Conservation (phyloP, 2,797 vertebrate species). For the Alosa sapidissima region DNA sequence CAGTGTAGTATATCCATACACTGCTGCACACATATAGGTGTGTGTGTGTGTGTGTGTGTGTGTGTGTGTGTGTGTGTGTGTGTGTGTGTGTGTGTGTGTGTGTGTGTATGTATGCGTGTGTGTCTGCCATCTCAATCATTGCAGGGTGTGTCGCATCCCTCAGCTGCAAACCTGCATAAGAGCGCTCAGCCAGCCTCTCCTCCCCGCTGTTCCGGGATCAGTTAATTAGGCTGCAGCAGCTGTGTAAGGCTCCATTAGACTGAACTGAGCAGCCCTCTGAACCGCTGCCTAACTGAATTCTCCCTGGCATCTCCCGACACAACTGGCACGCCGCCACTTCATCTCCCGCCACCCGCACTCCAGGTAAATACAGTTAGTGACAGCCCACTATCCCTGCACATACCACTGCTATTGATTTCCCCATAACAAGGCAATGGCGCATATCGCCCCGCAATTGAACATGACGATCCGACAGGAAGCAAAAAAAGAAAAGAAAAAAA, state of each 20-base stretch:
- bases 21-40: no score
- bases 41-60: background rate
- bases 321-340: background rate
- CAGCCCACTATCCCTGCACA: background rate
- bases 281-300: background rate
- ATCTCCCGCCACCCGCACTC: background rate
- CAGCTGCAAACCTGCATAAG: background rate
- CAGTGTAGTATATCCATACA: no score
- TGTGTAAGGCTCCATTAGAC: constrained; percentile 11
- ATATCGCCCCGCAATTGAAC: background rate
- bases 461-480: background rate
- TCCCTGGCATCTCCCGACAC: background rate
- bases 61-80: background rate
- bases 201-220: background rate
- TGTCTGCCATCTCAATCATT: background rate
- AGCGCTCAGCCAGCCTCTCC: background rate
- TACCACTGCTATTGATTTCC: constrained; percentile 6
- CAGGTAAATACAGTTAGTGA: constrained; percentile 16
- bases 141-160: background rate
- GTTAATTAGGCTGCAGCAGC: background rate
- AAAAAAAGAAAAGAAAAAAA: background rate
- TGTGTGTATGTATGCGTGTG: background rate
- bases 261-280: background rate
- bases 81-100: background rate
- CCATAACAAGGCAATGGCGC: constrained; percentile 20